phyloP scores from a whole-genome alignment of 2,797 vertebrate genomes.

The Mormyrus proboscirostris region DNA sequence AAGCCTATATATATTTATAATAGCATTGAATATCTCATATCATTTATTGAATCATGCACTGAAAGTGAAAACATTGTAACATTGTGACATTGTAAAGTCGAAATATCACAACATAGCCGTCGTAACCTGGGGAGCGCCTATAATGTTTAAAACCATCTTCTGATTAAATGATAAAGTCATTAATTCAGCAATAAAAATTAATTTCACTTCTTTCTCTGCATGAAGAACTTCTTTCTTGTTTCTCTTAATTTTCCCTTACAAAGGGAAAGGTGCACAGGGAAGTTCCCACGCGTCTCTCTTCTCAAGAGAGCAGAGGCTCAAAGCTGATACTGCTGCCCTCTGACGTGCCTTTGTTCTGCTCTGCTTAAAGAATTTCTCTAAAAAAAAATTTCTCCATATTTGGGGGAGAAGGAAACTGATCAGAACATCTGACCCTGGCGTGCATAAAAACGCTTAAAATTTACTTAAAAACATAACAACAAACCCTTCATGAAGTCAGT shows the following conservation, averaged over 20 bases:
- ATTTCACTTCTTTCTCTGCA: background rate
- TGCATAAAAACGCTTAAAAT: background rate
- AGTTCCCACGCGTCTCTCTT: background rate
- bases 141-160: background rate
- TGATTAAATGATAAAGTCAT: background rate
- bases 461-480: background rate
- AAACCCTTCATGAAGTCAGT: background rate
- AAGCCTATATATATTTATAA: background rate
- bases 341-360: background rate
- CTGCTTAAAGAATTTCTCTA: background rate
- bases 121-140: background rate
- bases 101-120: background rate
- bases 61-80: background rate
- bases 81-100: background rate
- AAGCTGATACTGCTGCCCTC: background rate
- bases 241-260: background rate
- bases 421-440: background rate
- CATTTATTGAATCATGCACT: background rate
- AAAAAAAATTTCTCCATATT: background rate
- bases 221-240: background rate
- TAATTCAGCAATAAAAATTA: background rate
- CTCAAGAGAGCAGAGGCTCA: background rate
- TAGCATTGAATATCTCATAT: background rate
- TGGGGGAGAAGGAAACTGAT: background rate
- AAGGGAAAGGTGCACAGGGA: background rate